phyloP scores from a whole-genome alignment of 2,888 invertebrate genomes.

The Rhabditoides inermis region DNA sequence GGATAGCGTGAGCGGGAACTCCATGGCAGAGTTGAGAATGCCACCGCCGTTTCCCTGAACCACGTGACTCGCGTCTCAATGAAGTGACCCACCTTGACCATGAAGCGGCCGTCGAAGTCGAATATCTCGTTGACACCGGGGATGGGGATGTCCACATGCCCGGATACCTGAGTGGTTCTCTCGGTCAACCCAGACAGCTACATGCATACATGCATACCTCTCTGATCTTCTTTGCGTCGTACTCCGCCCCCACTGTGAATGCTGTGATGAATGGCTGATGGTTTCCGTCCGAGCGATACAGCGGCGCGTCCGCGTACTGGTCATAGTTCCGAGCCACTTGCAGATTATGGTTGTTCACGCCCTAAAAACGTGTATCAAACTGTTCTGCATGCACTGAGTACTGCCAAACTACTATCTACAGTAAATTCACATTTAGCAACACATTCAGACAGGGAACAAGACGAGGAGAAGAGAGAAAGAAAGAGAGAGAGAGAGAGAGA shows the following conservation, averaged over 20 bases:
- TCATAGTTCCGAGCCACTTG: slow-evolving; percentile 40
- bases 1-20: slow-evolving; percentile 38
- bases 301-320: slow-evolving; percentile 35
- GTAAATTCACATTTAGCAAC: no score
- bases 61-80: no score
- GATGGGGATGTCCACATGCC: slow-evolving; percentile 36
- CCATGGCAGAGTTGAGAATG: slow-evolving; percentile 38
- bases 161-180: no score
- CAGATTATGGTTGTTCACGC: slow-evolving; percentile 38
- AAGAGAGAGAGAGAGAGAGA: no score
- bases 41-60: slow-evolving; percentile 39
- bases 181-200: no score
- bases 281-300: slow-evolving; percentile 20
- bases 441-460: no score
- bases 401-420: no score
- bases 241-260: slow-evolving; percentile 29
- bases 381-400: no score
- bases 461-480: no score
- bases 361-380: no score
- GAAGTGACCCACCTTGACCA: no score
- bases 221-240: slow-evolving; percentile 35
- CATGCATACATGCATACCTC: slow-evolving; percentile 17
- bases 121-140: slow-evolving; percentile 44
- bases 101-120: slow-evolving; percentile 40
- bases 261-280: slow-evolving; percentile 36